A percentile compares a stretch with the other conserved stretches of the same genome.
Evolutionary conservation across 2,888 invertebrate species (phyloP).

Genomic region (Cephus pygmeus): DNA sequence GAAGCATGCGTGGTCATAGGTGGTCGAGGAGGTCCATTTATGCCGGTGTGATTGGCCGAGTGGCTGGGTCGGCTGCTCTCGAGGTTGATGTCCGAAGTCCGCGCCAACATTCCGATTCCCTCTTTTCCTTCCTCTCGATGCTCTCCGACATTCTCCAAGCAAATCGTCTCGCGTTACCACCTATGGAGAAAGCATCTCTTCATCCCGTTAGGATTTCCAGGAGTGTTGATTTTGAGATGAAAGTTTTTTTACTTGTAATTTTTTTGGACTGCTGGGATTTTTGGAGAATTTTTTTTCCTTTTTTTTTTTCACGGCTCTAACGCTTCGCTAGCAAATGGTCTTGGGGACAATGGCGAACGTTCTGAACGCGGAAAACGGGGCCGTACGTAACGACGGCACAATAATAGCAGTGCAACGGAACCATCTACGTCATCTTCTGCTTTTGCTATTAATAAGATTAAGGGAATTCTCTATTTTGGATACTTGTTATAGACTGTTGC

Average conservation of each 20-base stretch:
- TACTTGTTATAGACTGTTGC: neutral
- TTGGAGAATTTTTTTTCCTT: too few species aligned
- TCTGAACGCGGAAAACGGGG: conserved; percentile 34
- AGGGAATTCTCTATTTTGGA: conserved; percentile 50
- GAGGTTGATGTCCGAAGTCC: conserved; percentile 57
- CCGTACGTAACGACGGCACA: conserved; percentile 33
- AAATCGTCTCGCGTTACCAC: neutral
- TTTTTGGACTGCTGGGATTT: neutral
- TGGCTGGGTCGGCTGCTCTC: conserved; percentile 30
- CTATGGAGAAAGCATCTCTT: conserved; percentile 7
- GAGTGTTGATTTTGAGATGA: neutral
- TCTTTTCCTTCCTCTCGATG: conserved; percentile 23
- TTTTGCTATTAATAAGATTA: conserved; percentile 54
- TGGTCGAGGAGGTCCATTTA: conserved; percentile 11
- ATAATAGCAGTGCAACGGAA: conserved; percentile 51
- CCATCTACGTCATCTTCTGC: conserved; percentile 44
- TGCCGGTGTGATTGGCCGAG: conserved; percentile 33
- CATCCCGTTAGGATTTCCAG: conserved; percentile 24
- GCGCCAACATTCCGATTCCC: conserved; percentile 54
- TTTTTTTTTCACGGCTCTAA: neutral
- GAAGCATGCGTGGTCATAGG: neutral
- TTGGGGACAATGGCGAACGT: neutral
- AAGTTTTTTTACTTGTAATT: neutral
- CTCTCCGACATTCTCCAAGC: neutral
- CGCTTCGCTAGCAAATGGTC: neutral